Evolutionary conservation across 2,797 vertebrate genomes (phyloP).

Genomic region (Neomorphus geoffroyi): DNA sequence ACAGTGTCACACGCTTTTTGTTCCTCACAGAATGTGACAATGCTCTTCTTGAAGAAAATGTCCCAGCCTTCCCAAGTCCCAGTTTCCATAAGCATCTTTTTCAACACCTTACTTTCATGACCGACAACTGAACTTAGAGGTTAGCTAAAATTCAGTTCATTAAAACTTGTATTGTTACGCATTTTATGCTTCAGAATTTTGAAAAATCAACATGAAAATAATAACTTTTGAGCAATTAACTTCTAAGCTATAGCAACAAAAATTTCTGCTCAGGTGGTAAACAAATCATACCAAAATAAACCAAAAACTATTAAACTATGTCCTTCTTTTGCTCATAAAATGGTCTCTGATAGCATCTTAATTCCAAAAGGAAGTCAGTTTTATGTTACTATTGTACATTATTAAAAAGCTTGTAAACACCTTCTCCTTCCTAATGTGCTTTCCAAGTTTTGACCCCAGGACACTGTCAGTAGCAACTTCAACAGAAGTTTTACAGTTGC

Average conservation of each 20-base stretch:
- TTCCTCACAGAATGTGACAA: not conserved
- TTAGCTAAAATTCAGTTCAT: not conserved
- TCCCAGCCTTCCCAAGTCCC: not conserved
- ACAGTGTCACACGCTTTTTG: not conserved
- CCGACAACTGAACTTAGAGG: not conserved
- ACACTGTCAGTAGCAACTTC: not conserved
- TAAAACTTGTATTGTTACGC: not conserved
- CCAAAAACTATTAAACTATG: not conserved
- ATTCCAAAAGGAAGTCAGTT: not conserved
- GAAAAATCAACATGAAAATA: not conserved
- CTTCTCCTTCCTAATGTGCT: not conserved
- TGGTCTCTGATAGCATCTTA: not conserved
- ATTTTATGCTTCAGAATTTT: not conserved
- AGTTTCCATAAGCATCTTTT: not conserved
- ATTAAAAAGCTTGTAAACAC: not conserved
- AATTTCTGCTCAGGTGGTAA: not conserved
- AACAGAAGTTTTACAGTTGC: not conserved
- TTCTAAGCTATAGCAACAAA: not conserved
- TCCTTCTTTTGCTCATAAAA: not conserved
- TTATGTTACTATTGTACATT: not conserved
- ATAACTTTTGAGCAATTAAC: not conserved
- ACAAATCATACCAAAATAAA: not conserved
- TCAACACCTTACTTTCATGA: not conserved
- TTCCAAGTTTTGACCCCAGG: not conserved
- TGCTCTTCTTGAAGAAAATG: not conserved